Evolutionary conservation across 2,888 invertebrate genomes (phyloP).

Genomic region (Temnothorax unifasciatus): DNA sequence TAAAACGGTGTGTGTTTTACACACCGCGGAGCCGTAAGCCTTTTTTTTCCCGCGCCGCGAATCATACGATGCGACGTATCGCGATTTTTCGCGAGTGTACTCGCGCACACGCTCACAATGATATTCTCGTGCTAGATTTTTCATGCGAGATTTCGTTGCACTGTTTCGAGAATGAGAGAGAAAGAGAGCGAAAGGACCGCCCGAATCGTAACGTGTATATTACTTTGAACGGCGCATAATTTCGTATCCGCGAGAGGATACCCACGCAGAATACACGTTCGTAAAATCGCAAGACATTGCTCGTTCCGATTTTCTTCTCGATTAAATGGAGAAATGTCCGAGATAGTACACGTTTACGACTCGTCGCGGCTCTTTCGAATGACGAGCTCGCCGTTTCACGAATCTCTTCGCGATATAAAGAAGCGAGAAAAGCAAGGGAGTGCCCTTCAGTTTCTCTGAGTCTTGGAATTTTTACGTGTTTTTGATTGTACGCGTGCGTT

Average conservation of each 20-base stretch:
- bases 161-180: constrained; percentile 63
- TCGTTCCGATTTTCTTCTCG: constrained; percentile 41
- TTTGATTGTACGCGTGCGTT: not conserved
- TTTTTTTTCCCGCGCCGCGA: not conserved
- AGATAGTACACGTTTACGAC: constrained; percentile 41
- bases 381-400: constrained; percentile 56
- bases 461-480: not conserved
- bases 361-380: constrained; percentile 49
- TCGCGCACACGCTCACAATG: constrained; percentile 36
- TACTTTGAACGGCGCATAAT: constrained; percentile 16
- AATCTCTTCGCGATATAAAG: not conserved
- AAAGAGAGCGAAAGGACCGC: constrained; percentile 53
- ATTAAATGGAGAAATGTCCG: constrained; percentile 22
- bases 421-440: not conserved
- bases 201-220: constrained; percentile 23
- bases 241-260: not conserved
- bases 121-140: constrained; percentile 53
- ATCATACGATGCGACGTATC: constrained; percentile 27
- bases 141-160: constrained; percentile 67
- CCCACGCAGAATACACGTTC: not conserved
- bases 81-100: constrained; percentile 45
- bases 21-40: not conserved
- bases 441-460: not conserved
- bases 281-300: constrained; percentile 9
- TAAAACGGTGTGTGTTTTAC: not conserved